Evolutionary conservation across 92 coral and sea anemone species (phyloP).

Genomic region (Virgularia gustaviana): DNA sequence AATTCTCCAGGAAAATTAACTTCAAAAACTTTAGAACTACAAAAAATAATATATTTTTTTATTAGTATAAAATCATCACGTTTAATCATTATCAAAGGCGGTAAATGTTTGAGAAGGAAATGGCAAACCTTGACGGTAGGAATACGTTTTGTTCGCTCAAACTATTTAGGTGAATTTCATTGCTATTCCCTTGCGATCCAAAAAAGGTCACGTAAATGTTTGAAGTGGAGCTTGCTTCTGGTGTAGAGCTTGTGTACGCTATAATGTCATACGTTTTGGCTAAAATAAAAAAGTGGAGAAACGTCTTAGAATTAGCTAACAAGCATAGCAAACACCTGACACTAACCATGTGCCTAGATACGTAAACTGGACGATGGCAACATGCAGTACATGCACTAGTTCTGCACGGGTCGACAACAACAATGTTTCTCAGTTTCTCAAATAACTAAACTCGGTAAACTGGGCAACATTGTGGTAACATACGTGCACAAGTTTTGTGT

Average conservation of each 20-base stretch:
- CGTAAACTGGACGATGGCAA: too few species aligned
- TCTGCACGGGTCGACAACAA: too few species aligned
- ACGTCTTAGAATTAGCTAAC: background rate
- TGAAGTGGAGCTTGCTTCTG: constrained; percentile 1
- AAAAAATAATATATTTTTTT: background rate
- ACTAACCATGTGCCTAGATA: too few species aligned
- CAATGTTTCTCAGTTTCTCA: too few species aligned
- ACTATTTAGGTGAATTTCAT: constrained; percentile 23
- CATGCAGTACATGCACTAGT: too few species aligned
- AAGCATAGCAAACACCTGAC: background rate
- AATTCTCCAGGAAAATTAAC: background rate
- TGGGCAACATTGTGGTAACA: too few species aligned
- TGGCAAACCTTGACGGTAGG: background rate
- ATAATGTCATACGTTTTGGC: constrained; percentile 11
- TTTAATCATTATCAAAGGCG: background rate
- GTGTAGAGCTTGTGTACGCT: constrained; percentile 15
- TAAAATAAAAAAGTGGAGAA: background rate
- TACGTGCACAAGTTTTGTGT: too few species aligned
- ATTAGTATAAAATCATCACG: too few species aligned
- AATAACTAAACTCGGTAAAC: too few species aligned
- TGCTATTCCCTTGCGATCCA: constrained; percentile 1
- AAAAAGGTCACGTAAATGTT: constrained; percentile 3
- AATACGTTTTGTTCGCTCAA: background rate
- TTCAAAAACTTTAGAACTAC: constrained; percentile 23
- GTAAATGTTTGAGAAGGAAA: background rate